Evolutionary conservation across 2,888 invertebrate species (phyloP).

Genomic region (Protodeltote pygarga): DNA sequence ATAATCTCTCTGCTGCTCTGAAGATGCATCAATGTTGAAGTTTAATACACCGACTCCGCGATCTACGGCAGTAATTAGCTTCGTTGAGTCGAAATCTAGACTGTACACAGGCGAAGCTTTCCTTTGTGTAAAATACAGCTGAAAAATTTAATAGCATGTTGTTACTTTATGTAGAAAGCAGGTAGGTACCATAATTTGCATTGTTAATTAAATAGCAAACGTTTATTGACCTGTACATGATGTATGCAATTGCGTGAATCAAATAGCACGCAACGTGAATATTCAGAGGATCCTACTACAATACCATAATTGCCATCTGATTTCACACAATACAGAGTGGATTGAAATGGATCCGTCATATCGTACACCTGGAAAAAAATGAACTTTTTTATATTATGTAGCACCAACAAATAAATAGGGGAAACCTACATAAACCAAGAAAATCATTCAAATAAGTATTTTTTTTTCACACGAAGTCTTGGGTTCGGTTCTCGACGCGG

Average conservation of each 20-base stretch:
- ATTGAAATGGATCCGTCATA: conserved; percentile 71
- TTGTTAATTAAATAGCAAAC: not conserved
- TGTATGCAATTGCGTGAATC: conserved; percentile 60
- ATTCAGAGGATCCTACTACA: conserved; percentile 71
- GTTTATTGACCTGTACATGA: conserved; percentile 71
- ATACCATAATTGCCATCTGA: conserved; percentile 69
- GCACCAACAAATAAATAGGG: not conserved
- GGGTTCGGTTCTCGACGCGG: too few relatives aligned
- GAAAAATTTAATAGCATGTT: conserved; percentile 51
- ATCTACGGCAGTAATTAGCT: conserved; percentile 74
- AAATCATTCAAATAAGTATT: too few relatives aligned
- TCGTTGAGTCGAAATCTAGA: conserved; percentile 73
- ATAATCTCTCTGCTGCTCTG: conserved; percentile 60
- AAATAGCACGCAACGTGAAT: conserved; percentile 76
- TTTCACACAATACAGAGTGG: conserved; percentile 74
- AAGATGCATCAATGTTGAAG: conserved; percentile 62
- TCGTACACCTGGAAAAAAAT: conserved; percentile 65
- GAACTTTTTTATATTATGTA: too few relatives aligned
- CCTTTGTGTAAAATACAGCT: conserved; percentile 80
- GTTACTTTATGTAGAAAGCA: not conserved
- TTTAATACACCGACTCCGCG: conserved; percentile 67
- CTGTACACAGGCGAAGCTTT: conserved; percentile 76
- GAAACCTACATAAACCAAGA: not conserved
- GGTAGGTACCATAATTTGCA: not conserved
- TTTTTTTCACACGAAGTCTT: too few relatives aligned